Conservation (phyloP, 2,888 invertebrate genomes). For the Phalera bucephala region DNA sequence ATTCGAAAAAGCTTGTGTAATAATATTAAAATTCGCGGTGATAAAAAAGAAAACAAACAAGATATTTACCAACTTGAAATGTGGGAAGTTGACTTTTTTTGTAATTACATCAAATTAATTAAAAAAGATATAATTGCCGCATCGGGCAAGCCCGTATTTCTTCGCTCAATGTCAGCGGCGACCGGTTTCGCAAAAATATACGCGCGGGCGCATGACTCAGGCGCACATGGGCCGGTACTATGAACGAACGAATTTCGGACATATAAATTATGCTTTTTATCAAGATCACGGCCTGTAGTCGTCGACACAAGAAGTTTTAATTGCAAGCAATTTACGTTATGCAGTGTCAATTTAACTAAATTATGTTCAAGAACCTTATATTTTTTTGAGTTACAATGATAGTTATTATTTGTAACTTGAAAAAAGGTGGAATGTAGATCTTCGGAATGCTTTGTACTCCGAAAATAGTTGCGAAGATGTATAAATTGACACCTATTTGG, state of each 20-base stretch:
- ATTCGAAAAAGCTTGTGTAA: slow-evolving; percentile 18
- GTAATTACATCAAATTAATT: slow-evolving; percentile 36
- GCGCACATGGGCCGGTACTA: slow-evolving; percentile 36
- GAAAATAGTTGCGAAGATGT: no score
- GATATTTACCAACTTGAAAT: slow-evolving; percentile 12
- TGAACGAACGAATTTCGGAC: slow-evolving; percentile 35
- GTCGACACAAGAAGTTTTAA: slow-evolving; percentile 27
- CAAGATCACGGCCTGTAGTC: slow-evolving; percentile 30
- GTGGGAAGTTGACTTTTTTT: slow-evolving; percentile 21
- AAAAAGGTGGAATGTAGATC: no score
- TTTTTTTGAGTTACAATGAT: no score
- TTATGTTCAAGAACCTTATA: no score
- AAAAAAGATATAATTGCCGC: slow-evolving; percentile 37
- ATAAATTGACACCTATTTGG: no score
- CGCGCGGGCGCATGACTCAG: slow-evolving; percentile 44
- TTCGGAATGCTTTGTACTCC: no score
- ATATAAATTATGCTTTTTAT: slow-evolving; percentile 36
- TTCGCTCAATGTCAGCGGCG: slow-evolving; percentile 13
- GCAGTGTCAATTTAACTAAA: slow-evolving; percentile 18
- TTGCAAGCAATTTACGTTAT: slow-evolving; percentile 26
- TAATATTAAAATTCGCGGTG: slow-evolving; percentile 21
- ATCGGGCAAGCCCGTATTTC: slow-evolving; percentile 33
- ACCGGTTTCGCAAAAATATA: slow-evolving; percentile 53
- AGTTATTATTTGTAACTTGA: no score
- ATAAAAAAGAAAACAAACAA: slow-evolving; percentile 17